Conservation (phyloP, 2,888 invertebrate genomes). For the Diadromus collaris region DNA sequence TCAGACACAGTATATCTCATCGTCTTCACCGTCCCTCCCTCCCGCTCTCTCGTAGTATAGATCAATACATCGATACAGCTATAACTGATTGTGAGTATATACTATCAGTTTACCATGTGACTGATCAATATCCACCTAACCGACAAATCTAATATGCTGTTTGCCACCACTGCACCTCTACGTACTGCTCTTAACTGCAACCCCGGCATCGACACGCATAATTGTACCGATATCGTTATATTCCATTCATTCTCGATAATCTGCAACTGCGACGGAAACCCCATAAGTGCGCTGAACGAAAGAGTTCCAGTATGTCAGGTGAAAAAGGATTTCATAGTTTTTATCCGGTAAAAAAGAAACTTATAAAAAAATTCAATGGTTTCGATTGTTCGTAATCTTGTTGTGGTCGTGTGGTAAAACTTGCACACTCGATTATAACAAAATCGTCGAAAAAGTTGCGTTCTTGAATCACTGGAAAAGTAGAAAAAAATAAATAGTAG, state of each 20-base stretch:
- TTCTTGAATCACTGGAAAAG: too few relatives aligned
- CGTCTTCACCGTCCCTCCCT: neutral
- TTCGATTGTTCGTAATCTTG: too few relatives aligned
- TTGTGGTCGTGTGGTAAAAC: too few relatives aligned
- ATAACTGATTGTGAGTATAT: conserved; percentile 8
- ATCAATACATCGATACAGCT: conserved; percentile 2
- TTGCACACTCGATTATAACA: too few relatives aligned
- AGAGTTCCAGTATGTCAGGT: too few relatives aligned
- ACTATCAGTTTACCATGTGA: neutral
- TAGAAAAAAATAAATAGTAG: too few relatives aligned
- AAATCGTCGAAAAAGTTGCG: too few relatives aligned
- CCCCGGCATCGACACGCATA: neutral
- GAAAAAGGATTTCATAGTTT: too few relatives aligned
- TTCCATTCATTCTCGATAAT: neutral
- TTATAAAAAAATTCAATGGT: too few relatives aligned
- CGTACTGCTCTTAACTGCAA: neutral
- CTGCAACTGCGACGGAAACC: neutral
- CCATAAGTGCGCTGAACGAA: neutral
- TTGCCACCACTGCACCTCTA: neutral
- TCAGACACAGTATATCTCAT: conserved; percentile 23
- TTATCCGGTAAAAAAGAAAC: too few relatives aligned
- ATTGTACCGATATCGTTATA: neutral
- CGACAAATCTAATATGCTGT: conserved; percentile 22
- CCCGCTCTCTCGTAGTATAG: neutral
- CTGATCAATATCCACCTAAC: neutral